Evolutionary conservation across 2,113 vertebrate species (phyloP).

Genomic region (Synodontis membranacea): DNA sequence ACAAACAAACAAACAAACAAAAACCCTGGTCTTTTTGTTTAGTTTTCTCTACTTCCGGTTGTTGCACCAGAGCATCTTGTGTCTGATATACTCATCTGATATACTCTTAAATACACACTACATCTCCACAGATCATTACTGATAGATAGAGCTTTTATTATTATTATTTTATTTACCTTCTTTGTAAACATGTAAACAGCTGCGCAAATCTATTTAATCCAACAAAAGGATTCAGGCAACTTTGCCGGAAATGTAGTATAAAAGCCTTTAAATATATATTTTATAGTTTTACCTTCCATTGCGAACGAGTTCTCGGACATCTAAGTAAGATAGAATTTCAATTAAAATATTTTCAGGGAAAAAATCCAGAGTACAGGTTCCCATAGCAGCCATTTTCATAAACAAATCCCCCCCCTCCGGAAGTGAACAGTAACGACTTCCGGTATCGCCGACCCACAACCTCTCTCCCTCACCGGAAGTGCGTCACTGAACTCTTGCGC

Average conservation of each 20-base stretch:
- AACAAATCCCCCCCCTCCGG: constrained; percentile 59
- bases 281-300: constrained; percentile 66
- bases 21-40: neutral
- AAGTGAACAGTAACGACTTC: too few relatives aligned
- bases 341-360: constrained; percentile 77
- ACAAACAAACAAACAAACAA: too few relatives aligned
- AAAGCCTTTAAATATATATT: neutral
- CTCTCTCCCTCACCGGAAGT: neutral
- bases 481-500: accelerated
- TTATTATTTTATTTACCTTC: neutral
- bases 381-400: constrained; percentile 71
- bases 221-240: neutral
- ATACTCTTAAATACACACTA: neutral
- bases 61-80: neutral
- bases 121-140: too few relatives aligned
- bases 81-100: too few relatives aligned
- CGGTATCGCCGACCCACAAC: neutral
- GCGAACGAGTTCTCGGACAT: constrained; percentile 69
- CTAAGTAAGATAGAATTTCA: constrained; percentile 74
- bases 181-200: neutral
- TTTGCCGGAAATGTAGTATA: neutral
- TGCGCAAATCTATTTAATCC: neutral
- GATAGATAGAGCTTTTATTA: neutral
- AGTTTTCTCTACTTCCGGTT: neutral
- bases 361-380: constrained; percentile 66